Evolutionary conservation across 2,113 vertebrate genomes (phyloP), one percentile per base, ranked within the genome.

Genomic region (Rhineura floridana): DNA sequence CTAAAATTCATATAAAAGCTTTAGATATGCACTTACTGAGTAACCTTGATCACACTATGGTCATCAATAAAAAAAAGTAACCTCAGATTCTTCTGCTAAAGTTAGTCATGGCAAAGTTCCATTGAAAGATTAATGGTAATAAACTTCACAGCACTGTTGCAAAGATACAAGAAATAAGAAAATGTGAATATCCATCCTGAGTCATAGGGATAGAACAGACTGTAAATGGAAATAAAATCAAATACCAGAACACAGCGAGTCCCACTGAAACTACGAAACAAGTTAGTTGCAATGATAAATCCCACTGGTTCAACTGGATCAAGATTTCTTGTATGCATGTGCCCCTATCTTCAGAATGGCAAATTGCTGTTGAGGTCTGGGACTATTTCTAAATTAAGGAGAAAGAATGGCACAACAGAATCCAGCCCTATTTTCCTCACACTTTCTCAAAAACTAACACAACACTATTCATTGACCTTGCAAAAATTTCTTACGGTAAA

Each of bases 401-500:
- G n/a, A 80, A 67, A 84, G 90, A 92, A 28, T 12, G 11, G 44
- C 25, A 52, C 15, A 84, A 44, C n/a, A 85, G 75, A 87, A 2
- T n/a, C n/a, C n/a, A 73, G 70, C 44, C 42, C 46, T 10, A 1
- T 17, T 91, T 90, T 88, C 52, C 73, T 81, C 88, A 46, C 33
- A 77, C 65, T 86, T 86, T 15, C 8, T 83, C 44, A 88, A 89
- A 79, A 92, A 86, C 65, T 0, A 72, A 23, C 76, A 62, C 86
- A 77, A 88, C 19, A 3, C 69, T 91, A n/a, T 10, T 50, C 30
- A 84, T 25, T 76, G 62, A 84, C 30, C 93, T 94, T 85, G 70
- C 85, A 92, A 81, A 80, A 91, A 84, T 91, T 90, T 91, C 81
- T 79, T 93, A 55, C 67, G 84, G 83, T 81, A 65, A 85, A 8